A percentile compares a stretch with the other conserved stretches of the same genome.
These are phyloP conservation scores for Phainopepla nitens DNA, from an alignment of 2,113 vertebrate species.

Conservation along the genomic window DNA sequence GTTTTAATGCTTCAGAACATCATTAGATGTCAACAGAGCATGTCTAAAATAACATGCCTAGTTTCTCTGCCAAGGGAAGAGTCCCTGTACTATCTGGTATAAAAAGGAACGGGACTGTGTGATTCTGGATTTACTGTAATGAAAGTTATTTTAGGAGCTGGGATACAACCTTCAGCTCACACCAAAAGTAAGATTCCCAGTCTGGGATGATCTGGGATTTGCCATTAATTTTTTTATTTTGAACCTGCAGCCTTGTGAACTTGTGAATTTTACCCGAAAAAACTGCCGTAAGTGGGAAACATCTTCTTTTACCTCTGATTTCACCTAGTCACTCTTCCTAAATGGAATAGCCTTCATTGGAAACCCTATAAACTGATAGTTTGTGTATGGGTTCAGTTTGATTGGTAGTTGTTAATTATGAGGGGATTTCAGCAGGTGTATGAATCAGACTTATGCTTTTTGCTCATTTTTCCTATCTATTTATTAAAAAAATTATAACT, in stretches of 20 bases:
- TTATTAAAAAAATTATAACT: not conserved
- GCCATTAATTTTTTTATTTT: not conserved
- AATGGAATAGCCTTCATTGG: not conserved
- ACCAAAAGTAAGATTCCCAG: not conserved
- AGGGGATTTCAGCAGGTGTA: not conserved
- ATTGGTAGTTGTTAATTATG: not conserved
- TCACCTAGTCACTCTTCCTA: not conserved
- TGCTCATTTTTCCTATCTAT: not conserved
- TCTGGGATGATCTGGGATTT: not conserved
- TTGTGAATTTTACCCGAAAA: constrained; percentile 76
- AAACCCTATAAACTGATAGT: not conserved
- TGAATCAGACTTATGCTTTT: not conserved
- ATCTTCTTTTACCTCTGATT: not conserved
- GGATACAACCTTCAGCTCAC: not conserved
- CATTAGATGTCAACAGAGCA: not conserved
- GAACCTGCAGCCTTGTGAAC: constrained; percentile 78
- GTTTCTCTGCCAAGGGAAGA: not conserved
- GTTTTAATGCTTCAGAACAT: not conserved
- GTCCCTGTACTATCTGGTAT: not conserved
- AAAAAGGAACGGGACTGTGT: not conserved
- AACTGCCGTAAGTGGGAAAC: constrained; percentile 81
- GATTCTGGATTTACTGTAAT: not conserved
- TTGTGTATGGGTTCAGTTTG: not conserved
- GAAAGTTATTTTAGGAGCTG: not conserved
- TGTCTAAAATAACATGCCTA: not conserved